Conservation (phyloP, 1,140 invertebrate genomes). For the Trypoxylus dichotomus region DNA sequence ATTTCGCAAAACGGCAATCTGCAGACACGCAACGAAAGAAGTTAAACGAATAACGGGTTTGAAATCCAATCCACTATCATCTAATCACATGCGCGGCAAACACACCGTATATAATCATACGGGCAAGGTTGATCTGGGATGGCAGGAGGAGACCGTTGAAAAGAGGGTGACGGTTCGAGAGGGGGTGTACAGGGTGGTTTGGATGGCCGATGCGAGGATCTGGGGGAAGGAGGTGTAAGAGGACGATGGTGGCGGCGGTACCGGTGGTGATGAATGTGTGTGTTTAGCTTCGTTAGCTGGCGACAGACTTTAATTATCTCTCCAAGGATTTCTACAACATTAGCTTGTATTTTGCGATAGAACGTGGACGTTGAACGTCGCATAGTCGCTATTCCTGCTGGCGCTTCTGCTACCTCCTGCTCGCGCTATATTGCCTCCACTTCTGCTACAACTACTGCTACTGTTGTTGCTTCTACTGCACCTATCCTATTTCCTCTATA, state of each 20-base stretch:
- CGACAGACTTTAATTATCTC: slow-evolving; percentile 51
- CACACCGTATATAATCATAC: slow-evolving; percentile 42
- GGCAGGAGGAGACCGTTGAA: slow-evolving; percentile 27
- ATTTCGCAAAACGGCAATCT: background rate
- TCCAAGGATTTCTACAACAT: slow-evolving; percentile 49
- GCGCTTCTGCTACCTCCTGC: background rate
- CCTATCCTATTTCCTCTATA: background rate
- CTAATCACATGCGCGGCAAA: slow-evolving; percentile 35
- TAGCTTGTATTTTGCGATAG: slow-evolving; percentile 43
- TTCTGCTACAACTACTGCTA: slow-evolving; percentile 14
- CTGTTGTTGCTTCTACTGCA: background rate
- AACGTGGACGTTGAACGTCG: background rate
- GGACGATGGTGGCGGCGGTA: slow-evolving; percentile 31
- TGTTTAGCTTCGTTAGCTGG: slow-evolving; percentile 48
- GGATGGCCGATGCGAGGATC: background rate
- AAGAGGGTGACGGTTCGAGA: slow-evolving; percentile 31
- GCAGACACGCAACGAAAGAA: slow-evolving; percentile 14
- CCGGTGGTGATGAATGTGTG: slow-evolving; percentile 45
- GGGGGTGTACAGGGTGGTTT: slow-evolving; percentile 30
- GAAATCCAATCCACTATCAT: slow-evolving; percentile 36
- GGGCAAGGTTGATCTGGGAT: slow-evolving; percentile 35
- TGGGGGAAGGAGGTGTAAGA: background rate
- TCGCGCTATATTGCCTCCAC: background rate
- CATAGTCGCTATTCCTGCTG: slow-evolving; percentile 35
- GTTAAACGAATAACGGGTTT: slow-evolving; percentile 28